A percentile compares a stretch with the other conserved stretches of the same genome.
Evolutionary conservation across 2,888 invertebrate species (phyloP).

Genomic region (Orgyia antiqua): DNA sequence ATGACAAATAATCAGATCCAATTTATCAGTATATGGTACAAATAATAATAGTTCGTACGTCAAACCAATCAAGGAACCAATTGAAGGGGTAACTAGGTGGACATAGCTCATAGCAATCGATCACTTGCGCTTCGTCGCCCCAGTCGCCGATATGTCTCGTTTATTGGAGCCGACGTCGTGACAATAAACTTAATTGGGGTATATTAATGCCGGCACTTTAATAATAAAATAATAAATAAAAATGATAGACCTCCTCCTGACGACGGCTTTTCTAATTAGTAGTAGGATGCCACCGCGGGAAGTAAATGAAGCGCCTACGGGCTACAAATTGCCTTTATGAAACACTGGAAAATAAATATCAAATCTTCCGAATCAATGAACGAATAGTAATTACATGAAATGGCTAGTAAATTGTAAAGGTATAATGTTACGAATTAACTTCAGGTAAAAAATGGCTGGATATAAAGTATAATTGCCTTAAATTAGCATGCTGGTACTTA

Average conservation of each 20-base stretch:
- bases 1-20: slow-evolving; percentile 64
- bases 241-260: slow-evolving; percentile 51
- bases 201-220: slow-evolving; percentile 67
- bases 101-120: slow-evolving; percentile 68
- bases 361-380: background rate
- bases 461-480: slow-evolving; percentile 16
- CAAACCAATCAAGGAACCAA: slow-evolving; percentile 73
- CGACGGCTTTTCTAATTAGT: slow-evolving; percentile 53
- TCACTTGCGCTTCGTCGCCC: slow-evolving; percentile 54
- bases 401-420: slow-evolving; percentile 5
- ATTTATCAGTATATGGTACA: slow-evolving; percentile 55
- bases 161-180: slow-evolving; percentile 64
- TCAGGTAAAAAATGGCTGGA: slow-evolving; percentile 4
- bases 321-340: slow-evolving; percentile 2
- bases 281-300: slow-evolving; percentile 5
- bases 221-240: slow-evolving; percentile 66
- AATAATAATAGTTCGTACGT: slow-evolving; percentile 65
- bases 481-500: slow-evolving; percentile 23
- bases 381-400: slow-evolving; percentile 2
- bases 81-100: slow-evolving; percentile 75
- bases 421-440: slow-evolving; percentile 6
- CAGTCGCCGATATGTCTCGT: slow-evolving; percentile 54
- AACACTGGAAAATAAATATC: background rate
- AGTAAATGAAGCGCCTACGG: background rate
- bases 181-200: slow-evolving; percentile 72